Percentiles rank a stretch among this genome's conserved stretches.
Conservation (phyloP, 92 coral and sea anemone species). For the Epizoanthus illoricatus region DNA sequence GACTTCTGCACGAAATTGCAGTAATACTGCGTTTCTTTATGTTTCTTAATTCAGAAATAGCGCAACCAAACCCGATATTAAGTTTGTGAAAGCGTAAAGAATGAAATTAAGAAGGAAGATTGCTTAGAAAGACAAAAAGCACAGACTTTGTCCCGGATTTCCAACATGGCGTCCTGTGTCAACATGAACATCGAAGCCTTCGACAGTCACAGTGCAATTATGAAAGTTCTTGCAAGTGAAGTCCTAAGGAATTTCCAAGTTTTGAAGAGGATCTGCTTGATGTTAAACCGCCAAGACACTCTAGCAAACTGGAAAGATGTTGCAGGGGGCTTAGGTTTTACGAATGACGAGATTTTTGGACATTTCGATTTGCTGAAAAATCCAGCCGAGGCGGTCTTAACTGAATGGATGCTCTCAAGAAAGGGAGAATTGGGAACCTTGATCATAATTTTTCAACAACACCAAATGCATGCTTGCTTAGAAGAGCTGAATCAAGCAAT, state of each 20-base stretch:
- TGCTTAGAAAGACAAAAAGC: not conserved
- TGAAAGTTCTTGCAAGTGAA: slow-evolving; percentile 3
- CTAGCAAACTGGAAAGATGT: slow-evolving; percentile 40
- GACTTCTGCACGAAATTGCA: not conserved
- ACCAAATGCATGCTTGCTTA: slow-evolving; percentile 29
- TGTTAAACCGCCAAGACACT: slow-evolving; percentile 34
- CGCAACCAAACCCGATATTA: too few relatives aligned
- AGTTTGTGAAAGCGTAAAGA: too few relatives aligned
- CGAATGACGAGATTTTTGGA: slow-evolving; percentile 28
- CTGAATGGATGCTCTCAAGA: slow-evolving; percentile 22
- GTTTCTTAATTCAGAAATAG: not conserved
- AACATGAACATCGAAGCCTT: not conserved
- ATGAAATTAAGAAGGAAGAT: not conserved
- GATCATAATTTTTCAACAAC: slow-evolving; percentile 11
- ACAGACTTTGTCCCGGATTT: not conserved
- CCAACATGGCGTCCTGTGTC: not conserved
- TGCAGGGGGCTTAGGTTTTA: slow-evolving; percentile 27
- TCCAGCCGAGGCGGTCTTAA: slow-evolving; percentile 15
- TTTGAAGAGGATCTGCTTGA: slow-evolving; percentile 27
- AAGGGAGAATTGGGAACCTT: slow-evolving; percentile 10
- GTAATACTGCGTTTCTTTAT: not conserved
- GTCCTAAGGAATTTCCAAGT: slow-evolving; percentile 4
- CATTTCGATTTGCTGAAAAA: not conserved
- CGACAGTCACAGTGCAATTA: not conserved
- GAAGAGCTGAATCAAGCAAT: slow-evolving; percentile 27